Evolutionary conservation across 2,888 invertebrate species (phyloP).

Genomic region (Ennomos fuscantarius): DNA sequence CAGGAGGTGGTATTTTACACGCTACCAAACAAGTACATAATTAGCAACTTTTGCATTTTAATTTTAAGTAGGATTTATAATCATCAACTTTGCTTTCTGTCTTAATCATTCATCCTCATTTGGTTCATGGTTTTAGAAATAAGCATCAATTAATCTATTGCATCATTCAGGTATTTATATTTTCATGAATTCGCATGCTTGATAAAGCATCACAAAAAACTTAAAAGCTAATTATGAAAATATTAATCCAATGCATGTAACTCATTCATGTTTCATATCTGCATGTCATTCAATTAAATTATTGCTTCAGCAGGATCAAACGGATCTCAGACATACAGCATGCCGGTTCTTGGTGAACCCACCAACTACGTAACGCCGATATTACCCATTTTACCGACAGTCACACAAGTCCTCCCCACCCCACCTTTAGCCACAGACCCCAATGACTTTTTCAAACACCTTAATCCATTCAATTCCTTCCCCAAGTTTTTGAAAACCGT

Average conservation of each 20-base stretch:
- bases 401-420: constrained; percentile 43
- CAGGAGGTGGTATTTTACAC: no score
- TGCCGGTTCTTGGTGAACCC: constrained; percentile 51
- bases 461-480: constrained; percentile 56
- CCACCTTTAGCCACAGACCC: constrained; percentile 56
- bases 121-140: no score
- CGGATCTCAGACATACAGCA: constrained; percentile 55
- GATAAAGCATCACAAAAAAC: no score
- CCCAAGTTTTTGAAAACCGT: constrained; percentile 57
- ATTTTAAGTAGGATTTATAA: no score
- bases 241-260: constrained; percentile 17
- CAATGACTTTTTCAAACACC: constrained; percentile 56
- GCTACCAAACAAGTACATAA: no score
- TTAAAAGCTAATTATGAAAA: no score
- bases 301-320: constrained; percentile 75
- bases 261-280: constrained; percentile 37
- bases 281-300: constrained; percentile 64
- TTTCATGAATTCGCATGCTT: no score
- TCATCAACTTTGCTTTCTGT: no score
- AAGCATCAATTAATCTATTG: no score
- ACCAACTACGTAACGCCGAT: constrained; percentile 67
- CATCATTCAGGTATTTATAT: no score
- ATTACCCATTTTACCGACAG: constrained; percentile 48
- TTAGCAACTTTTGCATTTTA: no score
- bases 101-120: no score